Conservation (phyloP, 2,797 vertebrate species). For the Eremophila alpestris region DNA sequence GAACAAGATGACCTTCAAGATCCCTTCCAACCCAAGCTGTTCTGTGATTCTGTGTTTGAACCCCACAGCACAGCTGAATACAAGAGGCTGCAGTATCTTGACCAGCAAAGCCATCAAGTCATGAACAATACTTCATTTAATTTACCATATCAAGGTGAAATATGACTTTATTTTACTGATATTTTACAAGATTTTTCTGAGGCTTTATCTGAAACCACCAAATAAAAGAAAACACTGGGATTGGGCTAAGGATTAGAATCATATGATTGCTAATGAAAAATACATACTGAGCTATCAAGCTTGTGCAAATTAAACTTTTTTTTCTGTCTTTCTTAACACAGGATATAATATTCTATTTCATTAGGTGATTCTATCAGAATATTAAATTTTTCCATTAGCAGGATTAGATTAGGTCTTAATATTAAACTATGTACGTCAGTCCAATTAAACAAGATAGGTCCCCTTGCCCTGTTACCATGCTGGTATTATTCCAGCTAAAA, state of each 20-base stretch:
- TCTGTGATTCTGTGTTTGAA: neutral
- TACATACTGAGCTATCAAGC: conserved; percentile 46
- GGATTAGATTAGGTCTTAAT: conserved; percentile 62
- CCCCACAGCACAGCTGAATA: rapidly evolving
- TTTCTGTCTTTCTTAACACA: conserved; percentile 15
- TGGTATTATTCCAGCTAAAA: conserved; percentile 16
- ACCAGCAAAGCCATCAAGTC: neutral
- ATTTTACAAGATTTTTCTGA: neutral
- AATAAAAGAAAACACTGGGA: conserved; percentile 39
- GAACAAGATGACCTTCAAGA: neutral
- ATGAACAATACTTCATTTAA: neutral
- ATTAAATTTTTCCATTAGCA: conserved; percentile 67
- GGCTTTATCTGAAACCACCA: conserved; percentile 1
- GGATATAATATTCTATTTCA: conserved; percentile 59
- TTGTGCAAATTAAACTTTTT: conserved; percentile 39
- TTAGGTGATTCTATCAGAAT: conserved; percentile 49
- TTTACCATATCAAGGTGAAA: neutral
- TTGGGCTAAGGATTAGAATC: conserved; percentile 44
- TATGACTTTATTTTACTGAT: conserved; percentile 13
- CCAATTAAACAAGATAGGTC: conserved; percentile 42
- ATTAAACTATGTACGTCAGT: conserved; percentile 43
- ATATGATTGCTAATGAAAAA: conserved; percentile 59
- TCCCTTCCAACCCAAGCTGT: rapidly evolving
- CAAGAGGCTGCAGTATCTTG: neutral
- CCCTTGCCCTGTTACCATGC: neutral